Evolutionary conservation across 1,140 invertebrate genomes (phyloP).

Genomic region (Tigriopus japonicus): DNA sequence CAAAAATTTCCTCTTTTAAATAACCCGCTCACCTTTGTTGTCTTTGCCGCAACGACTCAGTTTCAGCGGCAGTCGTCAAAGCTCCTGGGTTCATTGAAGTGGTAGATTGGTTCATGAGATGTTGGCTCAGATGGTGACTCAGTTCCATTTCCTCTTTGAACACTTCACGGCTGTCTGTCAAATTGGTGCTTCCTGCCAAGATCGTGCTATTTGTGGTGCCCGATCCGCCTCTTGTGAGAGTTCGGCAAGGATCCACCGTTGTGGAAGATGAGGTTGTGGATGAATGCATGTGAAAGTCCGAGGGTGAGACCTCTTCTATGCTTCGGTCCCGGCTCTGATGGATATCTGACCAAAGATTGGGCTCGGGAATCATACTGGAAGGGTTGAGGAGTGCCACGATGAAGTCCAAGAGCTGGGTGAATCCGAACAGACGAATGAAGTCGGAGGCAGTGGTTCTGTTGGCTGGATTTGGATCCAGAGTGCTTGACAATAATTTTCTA

Average conservation of each 20-base stretch:
- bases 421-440: no score
- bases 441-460: no score
- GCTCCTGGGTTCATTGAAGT: no score
- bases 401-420: no score
- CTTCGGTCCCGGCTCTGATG: not conserved
- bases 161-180: not conserved
- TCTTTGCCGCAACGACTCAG: no score
- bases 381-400: not conserved
- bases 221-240: not conserved
- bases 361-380: not conserved
- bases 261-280: not conserved
- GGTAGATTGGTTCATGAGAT: no score
- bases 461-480: no score
- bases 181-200: not conserved
- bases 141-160: not conserved
- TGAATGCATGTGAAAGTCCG: not conserved
- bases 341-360: slow-evolving; percentile 1
- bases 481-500: no score
- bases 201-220: not conserved
- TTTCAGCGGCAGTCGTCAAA: no score
- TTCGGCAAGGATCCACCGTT: not conserved
- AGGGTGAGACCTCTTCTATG: not conserved
- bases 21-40: no score
- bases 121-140: not conserved
- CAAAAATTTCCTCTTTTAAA: no score